A percentile compares a stretch with the other conserved stretches of the same genome.
Evolutionary conservation across 2,888 invertebrate genomes (phyloP).

Genomic region (Aspidiotus rigidus): DNA sequence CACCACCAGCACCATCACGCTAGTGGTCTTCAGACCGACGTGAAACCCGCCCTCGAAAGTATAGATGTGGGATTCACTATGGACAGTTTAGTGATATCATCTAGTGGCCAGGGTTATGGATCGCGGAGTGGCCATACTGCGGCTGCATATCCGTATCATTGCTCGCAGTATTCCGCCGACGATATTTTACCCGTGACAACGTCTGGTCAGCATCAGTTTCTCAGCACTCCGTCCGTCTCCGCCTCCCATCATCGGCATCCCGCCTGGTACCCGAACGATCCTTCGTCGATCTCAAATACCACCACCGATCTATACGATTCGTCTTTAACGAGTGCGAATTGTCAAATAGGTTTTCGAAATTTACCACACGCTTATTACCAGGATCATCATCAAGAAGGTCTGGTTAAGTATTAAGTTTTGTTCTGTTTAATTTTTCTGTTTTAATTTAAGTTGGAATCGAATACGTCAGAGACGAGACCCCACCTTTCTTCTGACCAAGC

Average conservation of each 20-base stretch:
- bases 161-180: slow-evolving; percentile 22
- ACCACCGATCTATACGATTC: slow-evolving; percentile 22
- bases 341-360: slow-evolving; percentile 27
- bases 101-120: slow-evolving; percentile 7
- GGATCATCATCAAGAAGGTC: slow-evolving; percentile 22
- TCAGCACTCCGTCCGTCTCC: not conserved
- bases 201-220: slow-evolving; percentile 15
- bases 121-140: not conserved
- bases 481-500: too few species aligned
- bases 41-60: slow-evolving; percentile 20
- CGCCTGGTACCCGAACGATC: slow-evolving; percentile 12
- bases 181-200: slow-evolving; percentile 17
- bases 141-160: slow-evolving; percentile 19
- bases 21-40: not conserved
- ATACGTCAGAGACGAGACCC: too few species aligned
- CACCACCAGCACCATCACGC: slow-evolving; percentile 11
- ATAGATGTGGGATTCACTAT: slow-evolving; percentile 28
- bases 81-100: slow-evolving; percentile 29
- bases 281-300: slow-evolving; percentile 13
- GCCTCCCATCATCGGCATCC: slow-evolving; percentile 16
- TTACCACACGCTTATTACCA: slow-evolving; percentile 20
- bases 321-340: slow-evolving; percentile 13
- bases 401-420: slow-evolving; percentile 22
- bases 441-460: too few species aligned
- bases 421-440: not conserved